Conservation (phyloP, 2,113 vertebrate species). For the Panthera tigris region DNA sequence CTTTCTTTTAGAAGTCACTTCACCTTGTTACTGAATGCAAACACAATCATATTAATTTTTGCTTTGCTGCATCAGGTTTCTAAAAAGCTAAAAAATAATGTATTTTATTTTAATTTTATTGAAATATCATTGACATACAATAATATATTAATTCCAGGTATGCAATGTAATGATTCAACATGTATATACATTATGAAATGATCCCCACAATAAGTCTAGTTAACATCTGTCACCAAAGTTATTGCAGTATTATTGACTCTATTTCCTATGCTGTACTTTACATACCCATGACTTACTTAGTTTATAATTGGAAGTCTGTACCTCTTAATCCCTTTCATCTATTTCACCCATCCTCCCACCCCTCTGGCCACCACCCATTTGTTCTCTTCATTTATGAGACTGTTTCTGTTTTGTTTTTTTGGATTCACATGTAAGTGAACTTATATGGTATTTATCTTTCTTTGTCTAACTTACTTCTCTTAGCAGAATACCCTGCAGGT, state of each 20-base stretch:
- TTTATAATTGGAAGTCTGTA: not conserved
- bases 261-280: not conserved
- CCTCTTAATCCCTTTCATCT: not conserved
- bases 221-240: not conserved
- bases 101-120: not conserved
- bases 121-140: not conserved
- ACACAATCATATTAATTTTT: not conserved
- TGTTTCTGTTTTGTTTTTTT: not conserved
- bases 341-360: not conserved
- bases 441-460: not conserved
- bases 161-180: not conserved
- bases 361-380: not conserved
- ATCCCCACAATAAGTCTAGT: not conserved
- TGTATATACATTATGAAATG: not conserved
- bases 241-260: not conserved
- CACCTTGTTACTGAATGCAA: not conserved
- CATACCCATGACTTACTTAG: not conserved
- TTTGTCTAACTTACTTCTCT: not conserved
- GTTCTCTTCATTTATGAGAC: not conserved
- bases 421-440: not conserved
- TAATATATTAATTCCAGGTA: not conserved
- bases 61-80: not conserved
- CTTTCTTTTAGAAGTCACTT: not conserved
- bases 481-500: not conserved
- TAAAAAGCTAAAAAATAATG: not conserved